These are phyloP conservation scores for Neoscelio sp. DNA, from an alignment of 2,888 invertebrate species.

Conservation along the genomic window DNA sequence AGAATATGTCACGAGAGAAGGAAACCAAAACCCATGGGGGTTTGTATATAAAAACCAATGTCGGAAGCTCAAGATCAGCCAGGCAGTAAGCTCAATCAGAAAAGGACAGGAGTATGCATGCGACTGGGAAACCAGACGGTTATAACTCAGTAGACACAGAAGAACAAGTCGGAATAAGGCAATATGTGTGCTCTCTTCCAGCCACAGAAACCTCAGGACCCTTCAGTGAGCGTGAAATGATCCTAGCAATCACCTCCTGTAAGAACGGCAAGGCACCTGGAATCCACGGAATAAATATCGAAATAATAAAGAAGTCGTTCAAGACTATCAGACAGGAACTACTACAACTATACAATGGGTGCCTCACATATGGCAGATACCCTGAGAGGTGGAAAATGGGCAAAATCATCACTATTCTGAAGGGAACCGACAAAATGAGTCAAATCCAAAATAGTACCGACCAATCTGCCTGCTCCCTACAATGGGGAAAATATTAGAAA, in stretches of 20 bases:
- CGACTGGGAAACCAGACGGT: too few species aligned
- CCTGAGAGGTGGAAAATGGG: constrained; percentile 13
- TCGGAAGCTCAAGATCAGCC: background rate
- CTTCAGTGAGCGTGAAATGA: too few species aligned
- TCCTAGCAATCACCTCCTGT: too few species aligned
- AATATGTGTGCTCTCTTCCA: too few species aligned
- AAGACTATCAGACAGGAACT: background rate
- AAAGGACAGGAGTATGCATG: too few species aligned
- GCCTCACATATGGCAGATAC: background rate
- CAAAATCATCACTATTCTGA: background rate
- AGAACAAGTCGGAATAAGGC: too few species aligned
- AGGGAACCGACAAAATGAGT: background rate
- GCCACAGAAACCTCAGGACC: too few species aligned
- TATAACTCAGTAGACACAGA: too few species aligned
- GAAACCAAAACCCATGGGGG: background rate
- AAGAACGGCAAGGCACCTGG: background rate
- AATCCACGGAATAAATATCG: background rate
- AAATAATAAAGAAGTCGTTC: background rate
- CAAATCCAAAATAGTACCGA: constrained; percentile 24
- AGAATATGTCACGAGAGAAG: background rate
- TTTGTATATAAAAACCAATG: background rate
- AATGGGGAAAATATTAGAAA: constrained; percentile 18
- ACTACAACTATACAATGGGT: background rate
- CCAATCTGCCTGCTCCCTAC: constrained; percentile 44
- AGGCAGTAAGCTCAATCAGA: background rate